A percentile compares a stretch with the other conserved stretches of the same genome.
phyloP scores from a whole-genome alignment of 2,113 vertebrate species.

The Circaetus gallicus region DNA sequence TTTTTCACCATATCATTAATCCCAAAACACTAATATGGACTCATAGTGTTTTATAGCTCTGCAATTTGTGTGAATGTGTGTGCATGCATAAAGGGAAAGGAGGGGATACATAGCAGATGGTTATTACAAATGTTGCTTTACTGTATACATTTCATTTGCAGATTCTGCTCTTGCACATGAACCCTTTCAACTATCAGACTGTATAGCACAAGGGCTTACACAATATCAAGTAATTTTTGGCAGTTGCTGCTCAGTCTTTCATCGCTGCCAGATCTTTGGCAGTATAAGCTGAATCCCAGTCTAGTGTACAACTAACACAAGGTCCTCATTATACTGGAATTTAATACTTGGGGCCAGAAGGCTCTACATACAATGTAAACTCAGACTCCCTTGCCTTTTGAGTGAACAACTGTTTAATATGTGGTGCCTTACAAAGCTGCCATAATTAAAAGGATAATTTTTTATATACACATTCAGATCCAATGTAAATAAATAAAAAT shows the following conservation, averaged over 20 bases:
- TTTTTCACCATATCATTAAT: background rate
- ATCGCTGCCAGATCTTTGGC: conserved; percentile 32
- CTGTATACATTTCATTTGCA: conserved; percentile 34
- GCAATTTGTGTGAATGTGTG: background rate
- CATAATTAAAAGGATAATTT: conserved; percentile 44
- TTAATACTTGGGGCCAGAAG: conserved; percentile 55
- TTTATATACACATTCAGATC: background rate
- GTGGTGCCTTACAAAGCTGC: conserved; percentile 34
- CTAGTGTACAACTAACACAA: conserved; percentile 52
- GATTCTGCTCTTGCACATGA: conserved; percentile 6
- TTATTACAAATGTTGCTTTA: background rate
- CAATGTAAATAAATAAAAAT: conserved; percentile 42
- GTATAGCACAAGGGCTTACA: conserved; percentile 44
- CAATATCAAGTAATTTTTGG: conserved; percentile 62
- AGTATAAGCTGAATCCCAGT: conserved; percentile 38
- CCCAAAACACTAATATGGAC: background rate
- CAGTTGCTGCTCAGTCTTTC: conserved; percentile 47
- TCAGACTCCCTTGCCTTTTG: conserved; percentile 42
- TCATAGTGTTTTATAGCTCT: background rate
- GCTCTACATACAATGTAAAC: conserved; percentile 48
- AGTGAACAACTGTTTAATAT: conserved; percentile 31
- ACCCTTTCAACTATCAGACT: background rate
- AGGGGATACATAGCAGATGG: background rate
- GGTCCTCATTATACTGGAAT: conserved; percentile 61
- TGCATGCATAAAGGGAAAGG: background rate